Conservation (phyloP, 2,888 invertebrate genomes). For the Crematogaster levior region DNA sequence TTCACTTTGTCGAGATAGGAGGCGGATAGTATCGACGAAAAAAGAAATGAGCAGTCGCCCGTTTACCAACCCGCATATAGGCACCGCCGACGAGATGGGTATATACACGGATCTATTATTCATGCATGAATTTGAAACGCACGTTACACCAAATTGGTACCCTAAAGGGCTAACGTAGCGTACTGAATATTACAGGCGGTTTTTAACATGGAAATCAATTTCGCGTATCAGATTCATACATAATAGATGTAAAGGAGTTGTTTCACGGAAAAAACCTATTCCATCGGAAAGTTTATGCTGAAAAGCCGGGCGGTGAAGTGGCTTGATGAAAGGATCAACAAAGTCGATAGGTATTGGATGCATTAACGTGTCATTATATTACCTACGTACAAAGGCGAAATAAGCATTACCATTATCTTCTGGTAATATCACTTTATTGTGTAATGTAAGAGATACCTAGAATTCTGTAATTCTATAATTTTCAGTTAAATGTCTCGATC, state of each 20-base stretch:
- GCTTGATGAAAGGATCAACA: conserved; percentile 35
- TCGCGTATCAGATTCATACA: conserved; percentile 59
- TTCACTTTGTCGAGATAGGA: conserved; percentile 52
- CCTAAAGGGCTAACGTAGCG: conserved; percentile 62
- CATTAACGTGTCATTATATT: conserved; percentile 38
- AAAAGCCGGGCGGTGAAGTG: conserved; percentile 18
- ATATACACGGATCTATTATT: conserved; percentile 71
- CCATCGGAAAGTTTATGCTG: conserved; percentile 35
- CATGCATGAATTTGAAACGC: conserved; percentile 73
- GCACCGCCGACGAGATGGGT: conserved; percentile 54
- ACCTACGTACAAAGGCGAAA: background rate
- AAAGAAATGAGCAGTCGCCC: conserved; percentile 64
- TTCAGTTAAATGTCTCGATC: background rate
- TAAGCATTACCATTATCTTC: conserved; percentile 17
- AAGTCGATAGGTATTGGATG: conserved; percentile 14
- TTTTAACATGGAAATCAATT: conserved; percentile 68
- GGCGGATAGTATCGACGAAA: conserved; percentile 52
- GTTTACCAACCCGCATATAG: conserved; percentile 68
- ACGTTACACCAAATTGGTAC: conserved; percentile 67
- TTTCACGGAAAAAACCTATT: conserved; percentile 46
- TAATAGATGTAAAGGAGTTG: conserved; percentile 56
- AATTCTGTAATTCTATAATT: background rate
- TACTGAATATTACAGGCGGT: conserved; percentile 60
- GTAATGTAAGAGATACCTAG: background rate
- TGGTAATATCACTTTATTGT: background rate